Evolutionary conservation across 2,113 vertebrate species (phyloP), one percentile per base, ranked within the genome.

Genomic region (Lagenorhynchus albirostris): DNA sequence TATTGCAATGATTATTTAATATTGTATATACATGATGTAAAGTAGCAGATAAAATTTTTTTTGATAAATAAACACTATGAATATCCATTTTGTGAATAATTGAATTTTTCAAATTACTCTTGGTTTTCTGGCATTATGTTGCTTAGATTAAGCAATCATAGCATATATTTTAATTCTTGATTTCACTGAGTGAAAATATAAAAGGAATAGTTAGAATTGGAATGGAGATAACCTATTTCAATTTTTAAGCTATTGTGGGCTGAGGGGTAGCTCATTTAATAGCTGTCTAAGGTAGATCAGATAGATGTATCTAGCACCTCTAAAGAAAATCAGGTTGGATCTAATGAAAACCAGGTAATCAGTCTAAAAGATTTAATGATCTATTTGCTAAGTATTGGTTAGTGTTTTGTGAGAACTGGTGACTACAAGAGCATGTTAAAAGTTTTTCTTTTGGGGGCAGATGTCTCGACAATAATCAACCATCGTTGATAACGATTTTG

Each of bases 91-190:
- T 82, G 12, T 77, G 13, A 96, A 83, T 2, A 7, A 94, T 33
- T 62, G 4, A 50, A 68, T 55, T 41, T 88, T 98, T 96, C 87
- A 83, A 38, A 76, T 93, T 96, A 96, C n/a, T 89, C 50, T 97
- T 94, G 84, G 62, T 92, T 95, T 71, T 76, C 68, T 77, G 4
- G 44, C 88, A 71, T 98, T 93, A 31, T 47, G 15, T 73, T 91
- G 70, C 36, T 97, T 68, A 90, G 26, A 67, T 82, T 90, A 97
- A 88, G 38, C 55, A 60, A 76, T n/a, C 25, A 41, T 36, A 76
- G 55, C 60, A 77, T 55, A 21, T 70, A 80, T 86, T 89, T 95
- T 89, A 91, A 89, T 94, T 67, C 36, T 93, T 89, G 58, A 87
- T 55, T 97, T 86, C 20, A 70, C 60, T 70, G 10, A 31, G 55